A percentile compares a stretch with the other conserved stretches of the same genome.
phyloP scores from a whole-genome alignment of 1,140 invertebrate species.

The Theocolax elegans region DNA sequence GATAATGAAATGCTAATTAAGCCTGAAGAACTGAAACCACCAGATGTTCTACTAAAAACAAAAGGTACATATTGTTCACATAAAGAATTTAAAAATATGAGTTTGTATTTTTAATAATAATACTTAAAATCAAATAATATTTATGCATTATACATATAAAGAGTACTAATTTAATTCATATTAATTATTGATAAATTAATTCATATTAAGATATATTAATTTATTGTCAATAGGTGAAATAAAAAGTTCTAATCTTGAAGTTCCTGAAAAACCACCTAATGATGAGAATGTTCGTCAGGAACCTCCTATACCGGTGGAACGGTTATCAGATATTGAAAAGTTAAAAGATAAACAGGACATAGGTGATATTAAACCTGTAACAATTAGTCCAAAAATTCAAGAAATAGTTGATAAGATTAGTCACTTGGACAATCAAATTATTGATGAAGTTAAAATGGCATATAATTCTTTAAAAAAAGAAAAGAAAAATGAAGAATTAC shows the following conservation, averaged over 20 bases:
- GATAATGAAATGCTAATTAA: constrained; percentile 50
- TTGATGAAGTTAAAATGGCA: constrained; percentile 48
- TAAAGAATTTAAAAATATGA: no score
- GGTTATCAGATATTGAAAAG: constrained; percentile 45
- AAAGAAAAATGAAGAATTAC: constrained; percentile 51
- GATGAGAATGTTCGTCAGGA: constrained; percentile 62
- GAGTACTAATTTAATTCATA: no score
- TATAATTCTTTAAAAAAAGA: constrained; percentile 47
- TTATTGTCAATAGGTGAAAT: no score
- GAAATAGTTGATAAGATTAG: constrained; percentile 46
- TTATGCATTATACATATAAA: no score
- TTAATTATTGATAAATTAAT: no score
- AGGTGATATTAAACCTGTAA: constrained; percentile 17
- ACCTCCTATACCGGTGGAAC: constrained; percentile 68
- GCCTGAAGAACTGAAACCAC: constrained; percentile 45
- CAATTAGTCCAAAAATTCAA: constrained; percentile 45
- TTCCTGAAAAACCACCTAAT: constrained; percentile 25
- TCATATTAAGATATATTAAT: no score
- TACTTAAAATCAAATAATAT: no score
- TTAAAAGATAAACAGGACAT: constrained; percentile 9
- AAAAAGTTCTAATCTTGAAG: constrained; percentile 7
- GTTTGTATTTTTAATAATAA: no score
- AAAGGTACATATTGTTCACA: constrained; percentile 52
- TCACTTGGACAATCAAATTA: constrained; percentile 33
- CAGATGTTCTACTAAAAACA: constrained; percentile 46